Percentiles rank a stretch among this genome's conserved stretches.
Conservation (phyloP, 2,797 vertebrate genomes). For the Pristis pectinata region DNA sequence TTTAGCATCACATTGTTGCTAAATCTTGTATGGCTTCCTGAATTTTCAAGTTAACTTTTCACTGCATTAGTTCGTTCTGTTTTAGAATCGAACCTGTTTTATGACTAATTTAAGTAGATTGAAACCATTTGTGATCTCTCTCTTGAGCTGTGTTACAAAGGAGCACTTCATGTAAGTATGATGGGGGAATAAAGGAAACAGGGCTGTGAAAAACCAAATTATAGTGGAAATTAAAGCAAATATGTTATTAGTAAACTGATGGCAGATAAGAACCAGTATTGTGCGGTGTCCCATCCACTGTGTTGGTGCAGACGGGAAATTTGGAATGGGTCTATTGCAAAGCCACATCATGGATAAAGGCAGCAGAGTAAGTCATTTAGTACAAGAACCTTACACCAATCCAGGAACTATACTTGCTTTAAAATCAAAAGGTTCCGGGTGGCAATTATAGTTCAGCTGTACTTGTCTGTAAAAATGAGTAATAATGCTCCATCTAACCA, state of each 20-base stretch:
- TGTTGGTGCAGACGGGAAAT: background rate
- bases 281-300: background rate
- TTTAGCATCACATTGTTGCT: background rate
- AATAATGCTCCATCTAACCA: background rate
- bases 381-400: background rate
- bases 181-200: background rate
- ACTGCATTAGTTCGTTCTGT: background rate
- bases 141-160: background rate
- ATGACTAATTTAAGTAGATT: background rate
- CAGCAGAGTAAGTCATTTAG: background rate
- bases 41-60: background rate
- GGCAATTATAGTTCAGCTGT: background rate
- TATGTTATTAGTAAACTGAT: background rate
- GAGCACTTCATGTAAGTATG: background rate
- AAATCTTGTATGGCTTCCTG: too few species aligned
- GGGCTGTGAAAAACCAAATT: background rate
- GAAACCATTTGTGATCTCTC: background rate
- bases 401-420: background rate
- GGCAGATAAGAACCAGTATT: background rate
- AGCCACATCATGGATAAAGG: background rate
- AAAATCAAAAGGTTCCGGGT: background rate
- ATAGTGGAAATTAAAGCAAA: background rate
- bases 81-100: background rate
- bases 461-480: background rate
- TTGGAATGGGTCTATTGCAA: background rate